Evolutionary conservation across 2,113 vertebrate genomes (phyloP).

Genomic region (Girardinichthys multiradiatus): DNA sequence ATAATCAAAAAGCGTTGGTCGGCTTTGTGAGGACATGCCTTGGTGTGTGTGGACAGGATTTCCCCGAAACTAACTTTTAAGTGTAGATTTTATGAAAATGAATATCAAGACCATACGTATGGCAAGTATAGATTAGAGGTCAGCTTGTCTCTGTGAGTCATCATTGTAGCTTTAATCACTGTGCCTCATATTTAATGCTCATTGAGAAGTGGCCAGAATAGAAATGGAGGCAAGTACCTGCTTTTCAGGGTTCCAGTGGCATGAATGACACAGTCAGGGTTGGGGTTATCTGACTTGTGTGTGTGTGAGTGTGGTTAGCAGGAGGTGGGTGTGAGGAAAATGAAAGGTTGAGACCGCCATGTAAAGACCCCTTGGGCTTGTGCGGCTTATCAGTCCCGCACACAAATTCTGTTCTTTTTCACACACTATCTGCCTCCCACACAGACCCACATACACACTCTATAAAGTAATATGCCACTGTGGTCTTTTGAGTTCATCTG

Average conservation of each 20-base stretch:
- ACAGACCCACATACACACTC: conserved; percentile 40
- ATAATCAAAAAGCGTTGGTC: conserved; percentile 20
- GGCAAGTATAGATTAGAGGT: conserved; percentile 35
- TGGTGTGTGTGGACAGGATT: conserved; percentile 25
- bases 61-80: conserved; percentile 30
- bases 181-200: conserved; percentile 49
- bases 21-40: conserved; percentile 10
- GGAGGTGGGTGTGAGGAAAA: conserved; percentile 52
- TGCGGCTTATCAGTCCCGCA: conserved; percentile 66
- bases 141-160: conserved; percentile 54
- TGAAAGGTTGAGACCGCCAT: conserved; percentile 58
- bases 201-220: conserved; percentile 34
- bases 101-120: conserved; percentile 31
- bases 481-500: conserved; percentile 63
- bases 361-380: conserved; percentile 51
- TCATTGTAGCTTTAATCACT: conserved; percentile 45
- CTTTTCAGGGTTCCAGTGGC: conserved; percentile 42
- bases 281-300: conserved; percentile 47
- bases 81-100: conserved; percentile 38
- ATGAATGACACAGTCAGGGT: conserved; percentile 44
- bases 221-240: conserved; percentile 30
- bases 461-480: conserved; percentile 50
- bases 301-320: conserved; percentile 42
- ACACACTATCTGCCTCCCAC: conserved; percentile 40
- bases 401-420: conserved; percentile 39